Percentiles rank a stretch among this genome's conserved stretches.
Conservation (phyloP, 2,797 vertebrate species). For the Galago senegalensis region DNA sequence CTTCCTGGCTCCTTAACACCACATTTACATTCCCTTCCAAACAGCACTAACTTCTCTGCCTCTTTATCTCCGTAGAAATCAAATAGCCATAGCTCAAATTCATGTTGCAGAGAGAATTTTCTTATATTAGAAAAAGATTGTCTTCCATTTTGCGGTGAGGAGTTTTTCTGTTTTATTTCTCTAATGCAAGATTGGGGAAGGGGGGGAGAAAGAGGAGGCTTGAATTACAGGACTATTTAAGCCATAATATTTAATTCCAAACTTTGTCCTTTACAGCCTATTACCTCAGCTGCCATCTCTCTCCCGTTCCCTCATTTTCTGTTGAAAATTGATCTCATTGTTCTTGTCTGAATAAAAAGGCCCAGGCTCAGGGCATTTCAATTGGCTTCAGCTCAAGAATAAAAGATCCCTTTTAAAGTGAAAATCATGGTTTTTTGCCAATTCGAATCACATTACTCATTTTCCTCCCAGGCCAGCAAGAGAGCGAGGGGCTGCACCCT, state of each 20-base stretch:
- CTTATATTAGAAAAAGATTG: constrained; percentile 73
- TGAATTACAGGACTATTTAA: constrained; percentile 80
- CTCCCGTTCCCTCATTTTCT: constrained; percentile 81
- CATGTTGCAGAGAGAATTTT: constrained; percentile 81
- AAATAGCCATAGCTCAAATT: constrained; percentile 80
- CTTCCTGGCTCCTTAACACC: constrained; percentile 67
- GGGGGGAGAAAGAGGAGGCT: background rate
- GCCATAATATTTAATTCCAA: constrained; percentile 83
- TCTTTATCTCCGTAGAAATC: constrained; percentile 83
- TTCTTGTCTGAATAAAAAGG: constrained; percentile 75
- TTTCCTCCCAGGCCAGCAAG: constrained; percentile 1
- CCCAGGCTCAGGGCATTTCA: constrained; percentile 78
- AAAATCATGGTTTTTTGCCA: constrained; percentile 75
- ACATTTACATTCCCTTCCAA: constrained; percentile 76
- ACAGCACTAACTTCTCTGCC: constrained; percentile 60
- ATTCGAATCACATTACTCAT: constrained; percentile 72
- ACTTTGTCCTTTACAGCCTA: constrained; percentile 78
- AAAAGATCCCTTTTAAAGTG: constrained; percentile 81
- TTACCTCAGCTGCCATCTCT: constrained; percentile 80
- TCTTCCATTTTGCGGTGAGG: constrained; percentile 67
- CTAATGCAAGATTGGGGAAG: constrained; percentile 55
- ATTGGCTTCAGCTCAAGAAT: constrained; percentile 75
- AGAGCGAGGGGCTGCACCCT: background rate
- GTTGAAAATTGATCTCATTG: constrained; percentile 76
- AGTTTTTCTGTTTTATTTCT: constrained; percentile 82